Conservation (phyloP, 2,888 invertebrate species). For the Drosophila limbata region DNA sequence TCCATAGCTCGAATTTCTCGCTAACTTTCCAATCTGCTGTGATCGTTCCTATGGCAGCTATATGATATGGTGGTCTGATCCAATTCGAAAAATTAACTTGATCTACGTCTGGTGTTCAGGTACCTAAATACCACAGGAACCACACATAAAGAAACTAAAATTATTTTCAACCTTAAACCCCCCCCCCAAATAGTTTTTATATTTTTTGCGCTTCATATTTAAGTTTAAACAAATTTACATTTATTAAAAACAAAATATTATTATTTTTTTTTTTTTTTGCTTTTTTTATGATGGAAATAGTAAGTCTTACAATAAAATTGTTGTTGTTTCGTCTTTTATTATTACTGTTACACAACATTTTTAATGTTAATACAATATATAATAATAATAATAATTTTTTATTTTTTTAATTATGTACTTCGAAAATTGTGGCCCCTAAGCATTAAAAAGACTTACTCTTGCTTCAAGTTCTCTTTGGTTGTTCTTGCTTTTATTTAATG, state of each 20-base stretch:
- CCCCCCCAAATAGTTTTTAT: too few species aligned
- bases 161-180: too few species aligned
- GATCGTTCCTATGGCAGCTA: too few species aligned
- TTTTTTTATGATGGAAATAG: conserved; percentile 71
- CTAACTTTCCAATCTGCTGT: too few species aligned
- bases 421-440: conserved; percentile 84
- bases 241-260: conserved; percentile 75
- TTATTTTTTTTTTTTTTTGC: conserved; percentile 47
- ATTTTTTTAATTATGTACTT: conserved; percentile 74
- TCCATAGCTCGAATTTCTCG: too few species aligned
- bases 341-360: conserved; percentile 80
- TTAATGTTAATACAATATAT: conserved; percentile 80
- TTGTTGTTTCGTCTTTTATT: conserved; percentile 63
- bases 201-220: too few species aligned
- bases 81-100: too few species aligned
- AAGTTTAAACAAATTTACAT: conserved; percentile 20
- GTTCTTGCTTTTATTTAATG: conserved; percentile 49
- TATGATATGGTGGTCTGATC: too few species aligned
- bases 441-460: conserved; percentile 82
- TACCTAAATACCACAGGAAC: too few species aligned
- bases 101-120: too few species aligned
- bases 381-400: conserved; percentile 63
- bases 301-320: conserved; percentile 78
- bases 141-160: too few species aligned
- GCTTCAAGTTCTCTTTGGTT: conserved; percentile 62